Evolutionary conservation across 2,113 vertebrate species (phyloP).

Genomic region (Chaenogobius annularis): DNA sequence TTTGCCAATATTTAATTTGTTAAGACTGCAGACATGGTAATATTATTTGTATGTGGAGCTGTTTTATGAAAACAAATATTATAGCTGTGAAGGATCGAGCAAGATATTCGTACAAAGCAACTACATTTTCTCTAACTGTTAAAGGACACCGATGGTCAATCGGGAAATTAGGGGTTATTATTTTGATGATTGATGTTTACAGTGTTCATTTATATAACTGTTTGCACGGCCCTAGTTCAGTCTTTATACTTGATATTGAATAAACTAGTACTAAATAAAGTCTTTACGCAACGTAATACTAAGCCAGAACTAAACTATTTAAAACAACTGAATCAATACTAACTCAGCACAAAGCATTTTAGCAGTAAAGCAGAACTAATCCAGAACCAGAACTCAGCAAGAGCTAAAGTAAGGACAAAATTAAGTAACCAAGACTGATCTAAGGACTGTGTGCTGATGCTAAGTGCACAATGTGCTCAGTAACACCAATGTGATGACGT

Average conservation of each 20-base stretch:
- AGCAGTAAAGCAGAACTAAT: not conserved
- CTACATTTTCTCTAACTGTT: too few relatives aligned
- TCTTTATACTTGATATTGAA: not conserved
- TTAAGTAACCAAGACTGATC: not conserved
- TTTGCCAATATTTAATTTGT: constrained; percentile 15
- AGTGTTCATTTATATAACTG: not conserved
- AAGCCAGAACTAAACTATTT: not conserved
- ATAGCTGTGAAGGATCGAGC: not conserved
- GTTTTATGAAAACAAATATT: not conserved
- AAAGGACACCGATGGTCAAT: not conserved
- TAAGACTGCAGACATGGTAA: not conserved
- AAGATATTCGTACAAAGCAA: not conserved
- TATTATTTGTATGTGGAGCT: not conserved
- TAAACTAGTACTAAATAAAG: not conserved
- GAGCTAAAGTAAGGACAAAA: not conserved
- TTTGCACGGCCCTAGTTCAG: too few relatives aligned
- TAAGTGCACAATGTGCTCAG: not conserved
- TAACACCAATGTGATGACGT: constrained; percentile 18
- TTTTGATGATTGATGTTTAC: not conserved
- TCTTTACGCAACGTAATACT: not conserved
- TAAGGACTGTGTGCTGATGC: not conserved
- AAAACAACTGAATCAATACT: not conserved
- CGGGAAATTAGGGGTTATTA: not conserved
- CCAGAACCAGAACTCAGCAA: not conserved
- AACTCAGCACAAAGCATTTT: not conserved